These are phyloP conservation scores for Oncopeltus fasciatus DNA, from an alignment of 1,140 invertebrate genomes.

Conservation along the genomic window DNA sequence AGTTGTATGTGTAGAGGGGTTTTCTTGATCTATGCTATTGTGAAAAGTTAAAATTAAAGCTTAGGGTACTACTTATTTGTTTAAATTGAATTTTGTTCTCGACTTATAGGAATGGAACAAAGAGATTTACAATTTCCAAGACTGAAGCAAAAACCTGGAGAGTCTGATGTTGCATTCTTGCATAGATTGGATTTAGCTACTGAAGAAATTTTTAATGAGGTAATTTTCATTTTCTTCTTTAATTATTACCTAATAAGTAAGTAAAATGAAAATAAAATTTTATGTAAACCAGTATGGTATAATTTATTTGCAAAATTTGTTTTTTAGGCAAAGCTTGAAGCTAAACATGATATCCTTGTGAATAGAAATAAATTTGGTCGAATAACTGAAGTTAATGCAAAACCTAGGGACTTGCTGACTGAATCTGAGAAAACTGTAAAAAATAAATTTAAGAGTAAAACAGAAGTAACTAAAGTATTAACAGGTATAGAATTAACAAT, in stretches of 20 bases:
- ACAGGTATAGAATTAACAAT: neutral
- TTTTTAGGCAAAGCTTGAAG: conserved; percentile 27
- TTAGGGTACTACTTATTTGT: neutral
- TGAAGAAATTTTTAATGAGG: conserved; percentile 34
- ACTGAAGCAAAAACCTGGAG: conserved; percentile 34
- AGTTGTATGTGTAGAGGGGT: too few species aligned
- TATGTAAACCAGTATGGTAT: too few species aligned
- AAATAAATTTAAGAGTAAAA: neutral
- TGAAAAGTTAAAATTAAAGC: neutral
- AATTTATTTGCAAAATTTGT: conserved; percentile 18
- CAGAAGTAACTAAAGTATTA: neutral
- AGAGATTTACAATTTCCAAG: conserved; percentile 34
- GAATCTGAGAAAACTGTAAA: neutral
- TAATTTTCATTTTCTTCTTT: neutral
- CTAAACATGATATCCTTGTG: neutral
- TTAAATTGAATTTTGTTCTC: neutral
- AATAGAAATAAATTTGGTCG: too few species aligned
- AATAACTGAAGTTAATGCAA: too few species aligned
- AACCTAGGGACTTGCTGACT: too few species aligned
- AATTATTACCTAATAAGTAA: neutral
- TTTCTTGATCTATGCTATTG: too few species aligned
- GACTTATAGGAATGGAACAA: conserved; percentile 28
- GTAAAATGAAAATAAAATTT: too few species aligned
- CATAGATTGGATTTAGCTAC: conserved; percentile 36
- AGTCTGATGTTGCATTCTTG: conserved; percentile 33